Evolutionary conservation across 2,797 vertebrate genomes (phyloP).

Genomic region (Mycteria americana): DNA sequence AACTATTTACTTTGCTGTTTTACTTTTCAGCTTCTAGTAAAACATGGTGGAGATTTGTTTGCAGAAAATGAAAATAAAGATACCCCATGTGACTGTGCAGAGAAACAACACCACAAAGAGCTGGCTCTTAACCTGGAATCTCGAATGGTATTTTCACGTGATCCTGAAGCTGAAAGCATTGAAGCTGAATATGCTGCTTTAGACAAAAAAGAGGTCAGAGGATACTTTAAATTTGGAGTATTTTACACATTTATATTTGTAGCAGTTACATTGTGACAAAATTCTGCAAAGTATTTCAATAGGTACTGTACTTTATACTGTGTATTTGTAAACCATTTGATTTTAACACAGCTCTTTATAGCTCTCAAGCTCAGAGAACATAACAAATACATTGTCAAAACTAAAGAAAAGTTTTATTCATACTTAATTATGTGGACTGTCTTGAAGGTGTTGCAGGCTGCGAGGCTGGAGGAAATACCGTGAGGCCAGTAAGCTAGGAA

Average conservation of each 20-base stretch:
- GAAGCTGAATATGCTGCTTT: conserved; percentile 97
- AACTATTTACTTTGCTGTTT: neutral
- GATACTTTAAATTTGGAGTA: neutral
- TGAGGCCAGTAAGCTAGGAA: neutral
- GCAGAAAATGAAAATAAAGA: conserved; percentile 96
- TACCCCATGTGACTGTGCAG: conserved; percentile 98
- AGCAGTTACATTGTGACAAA: neutral
- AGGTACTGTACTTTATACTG: neutral
- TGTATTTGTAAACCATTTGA: neutral
- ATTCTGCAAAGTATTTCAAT: neutral
- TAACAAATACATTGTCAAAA: neutral
- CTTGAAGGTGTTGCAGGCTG: neutral
- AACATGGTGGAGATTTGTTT: conserved; percentile 92
- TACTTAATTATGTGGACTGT: neutral
- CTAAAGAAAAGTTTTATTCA: neutral
- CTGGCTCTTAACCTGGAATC: conserved; percentile 97
- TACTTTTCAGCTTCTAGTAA: conserved; percentile 86
- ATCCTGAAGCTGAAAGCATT: conserved; percentile 92
- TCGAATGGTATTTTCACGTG: conserved; percentile 98
- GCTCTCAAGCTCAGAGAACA: neutral
- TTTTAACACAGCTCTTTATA: neutral
- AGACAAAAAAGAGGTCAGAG: conserved; percentile 92
- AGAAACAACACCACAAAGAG: conserved; percentile 97
- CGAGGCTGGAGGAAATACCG: neutral
- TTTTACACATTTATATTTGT: neutral